Evolutionary conservation across 1,140 invertebrate genomes (phyloP).

Genomic region (Mycetomoellerius zeteki): DNA sequence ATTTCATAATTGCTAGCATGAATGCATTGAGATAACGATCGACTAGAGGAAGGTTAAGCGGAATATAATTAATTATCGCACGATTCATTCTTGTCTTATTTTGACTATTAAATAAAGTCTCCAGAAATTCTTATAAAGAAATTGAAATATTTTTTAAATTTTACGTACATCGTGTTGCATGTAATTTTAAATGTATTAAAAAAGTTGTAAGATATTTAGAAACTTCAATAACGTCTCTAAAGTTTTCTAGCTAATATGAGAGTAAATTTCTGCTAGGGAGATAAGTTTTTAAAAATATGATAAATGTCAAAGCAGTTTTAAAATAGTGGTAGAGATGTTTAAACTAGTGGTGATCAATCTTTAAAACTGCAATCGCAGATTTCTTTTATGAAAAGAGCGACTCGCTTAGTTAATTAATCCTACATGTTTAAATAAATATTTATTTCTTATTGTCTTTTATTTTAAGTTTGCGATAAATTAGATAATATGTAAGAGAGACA

Average conservation of each 20-base stretch:
- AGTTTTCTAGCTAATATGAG: neutral
- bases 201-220: neutral
- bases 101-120: neutral
- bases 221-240: neutral
- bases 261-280: neutral
- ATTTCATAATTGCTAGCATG: constrained; percentile 50
- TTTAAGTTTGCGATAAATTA: constrained; percentile 2
- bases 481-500: neutral
- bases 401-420: neutral
- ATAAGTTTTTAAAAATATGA: neutral
- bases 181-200: neutral
- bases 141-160: neutral
- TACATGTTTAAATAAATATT: constrained; percentile 16
- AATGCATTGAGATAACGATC: constrained; percentile 40
- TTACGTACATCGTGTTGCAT: neutral
- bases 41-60: constrained; percentile 5
- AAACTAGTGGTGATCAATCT: neutral
- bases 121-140: neutral
- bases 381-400: neutral
- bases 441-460: neutral
- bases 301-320: neutral
- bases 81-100: constrained; percentile 14
- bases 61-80: constrained; percentile 24
- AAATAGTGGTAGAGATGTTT: neutral
- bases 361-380: neutral